A percentile compares a stretch with the other conserved stretches of the same genome.
Evolutionary conservation across 1,140 invertebrate species (phyloP).

Genomic region (Drosophila quadrilineata): DNA sequence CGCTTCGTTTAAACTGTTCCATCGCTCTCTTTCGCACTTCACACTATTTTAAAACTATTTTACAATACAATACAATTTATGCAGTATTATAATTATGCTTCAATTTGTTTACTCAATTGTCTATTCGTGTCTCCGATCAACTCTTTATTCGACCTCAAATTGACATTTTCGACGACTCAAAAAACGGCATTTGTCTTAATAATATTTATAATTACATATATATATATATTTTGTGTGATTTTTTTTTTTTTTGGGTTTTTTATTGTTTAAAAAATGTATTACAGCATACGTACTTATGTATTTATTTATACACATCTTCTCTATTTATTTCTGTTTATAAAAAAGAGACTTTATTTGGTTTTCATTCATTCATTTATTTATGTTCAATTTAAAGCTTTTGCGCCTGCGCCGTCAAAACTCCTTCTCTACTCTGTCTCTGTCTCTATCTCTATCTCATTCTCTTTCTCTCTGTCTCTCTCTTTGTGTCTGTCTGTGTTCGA

Average conservation of each 20-base stretch:
- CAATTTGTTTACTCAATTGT: constrained; percentile 38
- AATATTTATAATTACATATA: constrained; percentile 54
- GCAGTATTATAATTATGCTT: no score
- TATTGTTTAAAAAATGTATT: constrained; percentile 58
- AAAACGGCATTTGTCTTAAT: constrained; percentile 53
- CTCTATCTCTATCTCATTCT: not conserved
- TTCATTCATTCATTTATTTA: no score
- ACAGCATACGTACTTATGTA: constrained; percentile 47
- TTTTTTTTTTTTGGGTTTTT: no score
- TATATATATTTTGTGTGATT: no score
- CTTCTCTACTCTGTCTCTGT: not conserved
- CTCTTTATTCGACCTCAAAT: constrained; percentile 52
- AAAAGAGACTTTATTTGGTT: constrained; percentile 53
- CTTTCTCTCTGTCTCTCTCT: not conserved
- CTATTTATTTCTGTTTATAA: constrained; percentile 19
- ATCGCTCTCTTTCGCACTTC: constrained; percentile 20
- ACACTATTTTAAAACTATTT: constrained; percentile 67
- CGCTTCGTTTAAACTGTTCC: no score
- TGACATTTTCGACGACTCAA: constrained; percentile 63
- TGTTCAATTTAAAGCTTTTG: constrained; percentile 77
- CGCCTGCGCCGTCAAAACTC: constrained; percentile 59
- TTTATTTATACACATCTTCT: constrained; percentile 47
- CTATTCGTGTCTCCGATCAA: constrained; percentile 20
- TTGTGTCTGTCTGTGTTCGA: constrained; percentile 12
- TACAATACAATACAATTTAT: no score